A percentile compares a stretch with the other conserved stretches of the same genome.
Conservation (phyloP, 1,140 invertebrate genomes). For the Drosophila pseudoananassae region DNA sequence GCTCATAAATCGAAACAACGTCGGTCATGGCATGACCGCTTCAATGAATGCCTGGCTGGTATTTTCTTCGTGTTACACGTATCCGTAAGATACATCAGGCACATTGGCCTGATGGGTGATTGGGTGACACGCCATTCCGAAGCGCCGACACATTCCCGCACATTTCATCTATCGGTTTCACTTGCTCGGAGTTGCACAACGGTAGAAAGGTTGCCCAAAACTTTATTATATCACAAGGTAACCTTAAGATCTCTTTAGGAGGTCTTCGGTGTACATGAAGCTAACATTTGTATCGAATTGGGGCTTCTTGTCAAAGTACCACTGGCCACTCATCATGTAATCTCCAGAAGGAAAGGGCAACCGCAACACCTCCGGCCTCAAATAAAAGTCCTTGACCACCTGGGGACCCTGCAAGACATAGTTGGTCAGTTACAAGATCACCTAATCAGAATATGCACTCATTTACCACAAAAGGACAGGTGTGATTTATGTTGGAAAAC, state of each 20-base stretch:
- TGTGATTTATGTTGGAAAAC: slow-evolving; percentile 35
- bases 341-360: slow-evolving; percentile 21
- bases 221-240: neutral
- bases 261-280: slow-evolving; percentile 2
- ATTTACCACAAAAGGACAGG: slow-evolving; percentile 39
- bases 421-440: too few species aligned
- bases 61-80: slow-evolving; percentile 39
- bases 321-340: slow-evolving; percentile 1
- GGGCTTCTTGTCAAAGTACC: slow-evolving; percentile 1
- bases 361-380: neutral
- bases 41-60: slow-evolving; percentile 25
- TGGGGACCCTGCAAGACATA: neutral
- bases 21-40: slow-evolving; percentile 32
- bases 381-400: slow-evolving; percentile 11
- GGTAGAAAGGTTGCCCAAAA: neutral
- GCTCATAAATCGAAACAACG: slow-evolving; percentile 51
- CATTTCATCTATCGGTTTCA: slow-evolving; percentile 30
- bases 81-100: slow-evolving; percentile 35
- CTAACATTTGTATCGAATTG: too few species aligned
- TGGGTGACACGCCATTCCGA: slow-evolving; percentile 25
- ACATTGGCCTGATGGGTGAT: slow-evolving; percentile 19
- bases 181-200: slow-evolving; percentile 32
- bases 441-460: neutral
- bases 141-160: slow-evolving; percentile 12
- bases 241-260: neutral